A percentile compares a stretch with the other conserved stretches of the same genome.
phyloP scores from a whole-genome alignment of 2,797 vertebrate species.

The Diceros bicornis region DNA sequence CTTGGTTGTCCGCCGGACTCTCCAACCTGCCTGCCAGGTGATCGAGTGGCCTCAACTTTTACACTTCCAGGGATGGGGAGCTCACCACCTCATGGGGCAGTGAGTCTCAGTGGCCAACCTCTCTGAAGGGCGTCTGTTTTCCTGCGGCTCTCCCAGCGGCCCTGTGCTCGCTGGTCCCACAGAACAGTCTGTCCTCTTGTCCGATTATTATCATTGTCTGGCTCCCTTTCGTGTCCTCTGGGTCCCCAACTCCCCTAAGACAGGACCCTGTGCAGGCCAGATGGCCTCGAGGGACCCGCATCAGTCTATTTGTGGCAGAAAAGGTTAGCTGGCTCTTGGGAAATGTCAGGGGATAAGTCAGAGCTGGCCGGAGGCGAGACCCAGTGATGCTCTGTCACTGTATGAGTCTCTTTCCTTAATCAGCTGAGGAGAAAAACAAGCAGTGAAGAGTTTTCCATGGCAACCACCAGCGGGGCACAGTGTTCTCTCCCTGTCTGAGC shows the following conservation, averaged over 20 bases:
- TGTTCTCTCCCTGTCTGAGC: background rate
- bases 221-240: background rate
- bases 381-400: background rate
- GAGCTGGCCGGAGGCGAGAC: background rate
- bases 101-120: accelerated
- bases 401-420: background rate
- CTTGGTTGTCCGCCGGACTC: accelerated
- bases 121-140: too few relatives aligned
- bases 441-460: background rate
- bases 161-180: accelerated
- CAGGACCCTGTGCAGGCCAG: background rate
- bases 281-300: background rate
- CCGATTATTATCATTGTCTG: background rate
- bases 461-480: background rate
- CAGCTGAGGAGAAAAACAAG: background rate
- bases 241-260: background rate
- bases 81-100: background rate
- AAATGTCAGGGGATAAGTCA: slow-evolving; percentile 68
- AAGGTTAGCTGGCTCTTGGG: slow-evolving; percentile 56
- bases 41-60: accelerated
- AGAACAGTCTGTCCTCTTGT: background rate
- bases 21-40: background rate
- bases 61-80: accelerated
- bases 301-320: slow-evolving; percentile 60
- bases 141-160: accelerated